phyloP scores from a whole-genome alignment of 2,888 invertebrate species.

The Sinohyriopsis cumingii region DNA sequence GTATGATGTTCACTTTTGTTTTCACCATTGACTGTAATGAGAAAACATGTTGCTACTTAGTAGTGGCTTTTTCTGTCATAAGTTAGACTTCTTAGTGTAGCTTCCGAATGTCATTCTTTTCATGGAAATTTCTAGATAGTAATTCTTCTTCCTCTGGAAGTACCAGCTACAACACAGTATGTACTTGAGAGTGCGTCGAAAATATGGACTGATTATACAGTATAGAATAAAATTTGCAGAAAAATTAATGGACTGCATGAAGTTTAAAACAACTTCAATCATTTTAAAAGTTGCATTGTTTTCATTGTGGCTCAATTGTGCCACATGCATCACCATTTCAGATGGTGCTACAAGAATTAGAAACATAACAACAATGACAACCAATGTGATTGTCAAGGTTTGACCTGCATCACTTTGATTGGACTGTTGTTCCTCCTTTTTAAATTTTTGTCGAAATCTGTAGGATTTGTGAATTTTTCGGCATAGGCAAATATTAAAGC shows the following conservation, averaged over 20 bases:
- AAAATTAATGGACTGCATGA: conserved; percentile 84
- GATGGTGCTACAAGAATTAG: conserved; percentile 67
- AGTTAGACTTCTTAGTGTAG: conserved; percentile 18
- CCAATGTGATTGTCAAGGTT: conserved; percentile 64
- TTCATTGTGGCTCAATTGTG: conserved; percentile 47
- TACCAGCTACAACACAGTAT: conserved; percentile 54
- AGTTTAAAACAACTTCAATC: conserved; percentile 76
- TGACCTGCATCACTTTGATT: conserved; percentile 55
- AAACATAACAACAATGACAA: conserved; percentile 68
- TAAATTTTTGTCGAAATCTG: conserved; percentile 55
- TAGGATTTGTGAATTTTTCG: conserved; percentile 63
- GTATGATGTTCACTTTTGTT: no score
- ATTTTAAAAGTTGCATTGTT: conserved; percentile 57
- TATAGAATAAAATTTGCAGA: conserved; percentile 86
- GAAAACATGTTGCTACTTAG: neutral
- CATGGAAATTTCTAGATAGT: conserved; percentile 37
- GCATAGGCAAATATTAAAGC: conserved; percentile 65
- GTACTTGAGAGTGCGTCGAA: conserved; percentile 77
- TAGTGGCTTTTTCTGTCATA: conserved; percentile 6
- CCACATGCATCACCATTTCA: conserved; percentile 61
- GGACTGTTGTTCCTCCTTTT: conserved; percentile 29
- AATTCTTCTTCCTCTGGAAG: conserved; percentile 29
- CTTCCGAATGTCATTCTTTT: conserved; percentile 37
- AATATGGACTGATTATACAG: conserved; percentile 85
- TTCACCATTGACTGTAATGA: no score